Base-by-base conservation (phyloP, 2,797 vertebrate genomes). In the Dendrocincla tyrannina region DNA sequence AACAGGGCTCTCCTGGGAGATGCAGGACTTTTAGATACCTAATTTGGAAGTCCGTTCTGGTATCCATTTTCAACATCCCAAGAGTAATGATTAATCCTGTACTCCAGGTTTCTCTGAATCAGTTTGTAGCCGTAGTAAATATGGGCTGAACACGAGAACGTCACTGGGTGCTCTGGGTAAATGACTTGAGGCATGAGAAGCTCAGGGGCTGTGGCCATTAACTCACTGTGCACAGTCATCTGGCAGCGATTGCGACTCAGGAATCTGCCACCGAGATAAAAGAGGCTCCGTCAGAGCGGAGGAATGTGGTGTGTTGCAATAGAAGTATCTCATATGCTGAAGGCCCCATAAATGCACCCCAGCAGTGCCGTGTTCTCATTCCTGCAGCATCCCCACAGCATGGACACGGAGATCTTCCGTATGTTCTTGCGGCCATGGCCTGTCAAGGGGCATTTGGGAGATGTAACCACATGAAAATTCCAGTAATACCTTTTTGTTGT, bases 41-140 rank as follows among this genome's bases (percentile, higher is more conserved):
- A 97, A 96, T 97, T 97, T 97, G 97, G 96, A 97, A 97, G 97
- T 94, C 93, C 96, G 50, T 93, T 94, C 95, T 96, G 94, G 77
- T 96, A 93, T 96, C 95, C 92, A 78, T 94, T 97, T 96, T 72
- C 88, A 79, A 77, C 82, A 46, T 95, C 95, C 96, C 96, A 69
- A 88, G 94, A 84, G 87, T 52, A 96, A 94, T 91, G 92, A 96
- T 95, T 94, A 95, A 95, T 95, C 79, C 87, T 55, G 72, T 47
- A 70, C 77, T 95, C 95, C 82, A 85, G 86, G 70, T 96, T 96
- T 88, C 92, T 85, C 92, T 96, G 94, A 96, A 95, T 95, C 96
- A 85, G 89, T 96, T 94, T 83, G 92, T 80, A 90, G 89, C 94
- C 79, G 92, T 95, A 95, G 93, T 93, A 96, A 95, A 95, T 90